Evolutionary conservation across 2,113 vertebrate genomes (phyloP).

Genomic region (Brachyhypopomus gauderio): DNA sequence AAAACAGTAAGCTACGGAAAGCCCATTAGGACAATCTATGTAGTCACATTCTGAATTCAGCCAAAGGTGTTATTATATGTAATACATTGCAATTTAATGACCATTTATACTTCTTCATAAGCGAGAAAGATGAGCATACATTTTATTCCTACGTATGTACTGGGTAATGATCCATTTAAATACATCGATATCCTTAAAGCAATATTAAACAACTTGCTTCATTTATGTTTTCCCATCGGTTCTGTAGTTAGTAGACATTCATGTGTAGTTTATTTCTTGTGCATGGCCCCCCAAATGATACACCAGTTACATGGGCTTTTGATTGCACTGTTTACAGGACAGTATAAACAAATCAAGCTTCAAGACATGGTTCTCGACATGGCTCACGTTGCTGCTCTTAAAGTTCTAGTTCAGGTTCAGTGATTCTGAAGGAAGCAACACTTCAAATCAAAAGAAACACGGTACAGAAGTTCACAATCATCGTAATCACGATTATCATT

Average conservation of each 20-base stretch:
- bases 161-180: no score
- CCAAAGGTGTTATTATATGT: no score
- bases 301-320: neutral
- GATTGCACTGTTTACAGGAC: no score
- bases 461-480: neutral
- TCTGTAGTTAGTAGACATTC: neutral
- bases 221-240: neutral
- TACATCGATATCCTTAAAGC: neutral
- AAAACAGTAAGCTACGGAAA: neutral
- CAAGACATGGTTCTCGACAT: neutral
- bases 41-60: no score
- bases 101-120: neutral
- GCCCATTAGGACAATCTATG: no score
- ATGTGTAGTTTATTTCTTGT: neutral
- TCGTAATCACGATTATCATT: neutral
- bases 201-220: neutral
- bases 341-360: neutral
- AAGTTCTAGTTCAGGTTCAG: neutral
- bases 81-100: neutral
- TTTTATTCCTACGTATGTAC: no score
- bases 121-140: neutral
- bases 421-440: neutral
- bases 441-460: no score
- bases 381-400: no score
- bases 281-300: neutral